phyloP scores from a whole-genome alignment of 1,140 invertebrate genomes.

The Paracyclopina nana region DNA sequence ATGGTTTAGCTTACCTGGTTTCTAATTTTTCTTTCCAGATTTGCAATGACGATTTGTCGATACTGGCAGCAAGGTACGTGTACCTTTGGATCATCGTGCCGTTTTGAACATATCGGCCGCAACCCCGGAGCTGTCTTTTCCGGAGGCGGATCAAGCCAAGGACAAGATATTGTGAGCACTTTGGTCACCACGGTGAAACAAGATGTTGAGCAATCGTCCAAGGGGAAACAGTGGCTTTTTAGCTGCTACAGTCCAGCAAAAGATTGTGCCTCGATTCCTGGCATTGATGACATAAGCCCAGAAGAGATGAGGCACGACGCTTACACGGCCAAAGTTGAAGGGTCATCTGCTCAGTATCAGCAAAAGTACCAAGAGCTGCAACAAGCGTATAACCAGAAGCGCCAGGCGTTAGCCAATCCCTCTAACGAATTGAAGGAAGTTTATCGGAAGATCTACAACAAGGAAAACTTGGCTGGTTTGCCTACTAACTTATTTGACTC shows the following conservation, averaged over 20 bases:
- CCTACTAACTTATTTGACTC: background rate
- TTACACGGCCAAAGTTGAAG: background rate
- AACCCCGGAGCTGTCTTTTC: background rate
- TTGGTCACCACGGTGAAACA: conserved; percentile 10
- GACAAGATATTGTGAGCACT: conserved; percentile 3
- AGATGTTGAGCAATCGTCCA: conserved; percentile 7
- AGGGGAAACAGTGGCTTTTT: conserved; percentile 12
- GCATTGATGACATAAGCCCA: conserved; percentile 9
- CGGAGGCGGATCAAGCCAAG: no score
- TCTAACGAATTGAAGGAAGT: background rate
- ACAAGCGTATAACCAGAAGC: background rate
- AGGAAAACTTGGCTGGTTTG: background rate
- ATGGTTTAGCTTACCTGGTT: no score
- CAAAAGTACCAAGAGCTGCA: background rate
- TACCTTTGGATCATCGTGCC: background rate
- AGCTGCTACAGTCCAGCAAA: conserved; percentile 10
- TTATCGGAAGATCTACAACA: background rate
- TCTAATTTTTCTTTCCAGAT: background rate
- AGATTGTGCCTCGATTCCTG: conserved; percentile 9
- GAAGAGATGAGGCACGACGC: conserved; percentile 10
- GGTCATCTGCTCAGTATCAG: background rate
- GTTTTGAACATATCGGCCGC: background rate
- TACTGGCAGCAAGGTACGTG: background rate
- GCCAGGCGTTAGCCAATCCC: background rate
- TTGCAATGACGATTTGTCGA: background rate